These are phyloP conservation scores for Triops cancriformis DNA, from an alignment of 1,140 invertebrate genomes.

Conservation along the genomic window DNA sequence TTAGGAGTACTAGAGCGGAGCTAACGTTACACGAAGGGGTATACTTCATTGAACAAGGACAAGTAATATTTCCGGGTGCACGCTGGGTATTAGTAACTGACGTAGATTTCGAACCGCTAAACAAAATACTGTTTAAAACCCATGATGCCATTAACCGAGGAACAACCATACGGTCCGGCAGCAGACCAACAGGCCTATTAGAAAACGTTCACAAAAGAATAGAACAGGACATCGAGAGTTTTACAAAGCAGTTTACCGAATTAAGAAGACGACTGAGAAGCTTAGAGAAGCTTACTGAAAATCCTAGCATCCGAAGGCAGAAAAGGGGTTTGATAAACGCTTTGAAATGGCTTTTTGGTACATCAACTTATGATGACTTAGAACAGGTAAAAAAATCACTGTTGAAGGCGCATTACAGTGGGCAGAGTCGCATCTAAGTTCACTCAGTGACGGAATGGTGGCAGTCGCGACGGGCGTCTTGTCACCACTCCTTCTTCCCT, in stretches of 20 bases:
- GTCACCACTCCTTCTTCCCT: too few species aligned
- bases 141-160: not conserved
- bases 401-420: not conserved
- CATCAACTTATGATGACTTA: not conserved
- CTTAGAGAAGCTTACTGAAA: not conserved
- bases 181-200: not conserved
- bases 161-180: not conserved
- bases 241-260: not conserved
- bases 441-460: too few species aligned
- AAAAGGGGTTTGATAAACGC: not conserved
- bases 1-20: too few species aligned
- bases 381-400: not conserved
- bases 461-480: too few species aligned
- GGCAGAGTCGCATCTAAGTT: not conserved
- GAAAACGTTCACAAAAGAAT: not conserved
- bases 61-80: not conserved
- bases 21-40: too few species aligned
- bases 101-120: not conserved
- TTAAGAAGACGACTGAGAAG: not conserved
- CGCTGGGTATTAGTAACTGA: not conserved
- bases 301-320: not conserved
- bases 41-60: too few species aligned
- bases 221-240: not conserved
- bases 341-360: not conserved
- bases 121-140: not conserved